Conservation (phyloP, 2,113 vertebrate genomes). For the Cyprinodon variegatus region DNA sequence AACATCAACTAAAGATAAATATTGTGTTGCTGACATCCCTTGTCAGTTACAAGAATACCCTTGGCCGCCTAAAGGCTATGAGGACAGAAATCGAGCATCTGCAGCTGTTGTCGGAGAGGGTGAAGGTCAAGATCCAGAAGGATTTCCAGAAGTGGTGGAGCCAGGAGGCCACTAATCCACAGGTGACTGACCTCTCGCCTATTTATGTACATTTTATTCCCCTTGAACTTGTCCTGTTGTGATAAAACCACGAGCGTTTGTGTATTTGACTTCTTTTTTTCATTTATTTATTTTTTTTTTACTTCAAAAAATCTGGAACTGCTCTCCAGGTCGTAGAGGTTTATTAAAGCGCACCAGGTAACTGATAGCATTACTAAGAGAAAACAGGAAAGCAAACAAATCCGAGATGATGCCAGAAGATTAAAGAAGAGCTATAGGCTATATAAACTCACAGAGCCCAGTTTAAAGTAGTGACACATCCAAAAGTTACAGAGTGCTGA, state of each 20-base stretch:
- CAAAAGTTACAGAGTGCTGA: too few species aligned
- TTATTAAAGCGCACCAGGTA: too few species aligned
- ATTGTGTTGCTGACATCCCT: slow-evolving; percentile 23
- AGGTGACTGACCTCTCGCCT: slow-evolving; percentile 76
- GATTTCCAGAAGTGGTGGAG: slow-evolving; percentile 93
- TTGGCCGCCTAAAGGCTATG: slow-evolving; percentile 84
- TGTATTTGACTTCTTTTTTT: neutral
- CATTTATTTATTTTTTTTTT: neutral
- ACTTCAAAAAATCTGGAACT: neutral
- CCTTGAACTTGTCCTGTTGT: neutral
- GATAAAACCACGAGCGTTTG: neutral
- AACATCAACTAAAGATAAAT: slow-evolving; percentile 18
- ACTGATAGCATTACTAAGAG: too few species aligned
- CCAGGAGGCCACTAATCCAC: slow-evolving; percentile 76
- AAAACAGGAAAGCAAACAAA: too few species aligned
- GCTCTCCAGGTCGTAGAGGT: too few species aligned
- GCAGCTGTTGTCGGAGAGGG: slow-evolving; percentile 87
- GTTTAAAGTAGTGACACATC: too few species aligned
- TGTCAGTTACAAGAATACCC: slow-evolving; percentile 84
- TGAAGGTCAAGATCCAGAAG: slow-evolving; percentile 87
- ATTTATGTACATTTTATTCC: slow-evolving; percentile 26
- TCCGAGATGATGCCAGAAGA: too few species aligned
- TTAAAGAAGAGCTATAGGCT: too few species aligned
- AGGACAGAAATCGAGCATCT: slow-evolving; percentile 94
- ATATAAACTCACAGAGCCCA: too few species aligned